Percentiles rank a stretch among this genome's conserved stretches.
phyloP scores from a whole-genome alignment of 2,888 invertebrate species.

The Muschampia plurimacula region DNA sequence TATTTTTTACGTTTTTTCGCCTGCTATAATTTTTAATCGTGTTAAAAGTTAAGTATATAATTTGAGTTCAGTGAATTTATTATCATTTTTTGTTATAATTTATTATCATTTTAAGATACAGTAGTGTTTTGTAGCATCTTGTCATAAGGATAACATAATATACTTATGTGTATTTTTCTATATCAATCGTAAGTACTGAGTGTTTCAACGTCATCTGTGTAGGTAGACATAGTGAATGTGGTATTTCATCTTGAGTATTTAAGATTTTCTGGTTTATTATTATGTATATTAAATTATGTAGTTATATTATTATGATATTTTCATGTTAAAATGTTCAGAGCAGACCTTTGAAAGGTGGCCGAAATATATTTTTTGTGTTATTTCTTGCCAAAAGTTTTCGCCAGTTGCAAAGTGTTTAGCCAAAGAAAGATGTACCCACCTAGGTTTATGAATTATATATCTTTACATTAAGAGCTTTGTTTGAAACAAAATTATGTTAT shows the following conservation, averaged over 20 bases:
- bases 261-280: background rate
- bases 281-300: background rate
- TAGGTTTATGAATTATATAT: slow-evolving; percentile 38
- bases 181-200: background rate
- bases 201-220: background rate
- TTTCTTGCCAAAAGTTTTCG: slow-evolving; percentile 45
- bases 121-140: background rate
- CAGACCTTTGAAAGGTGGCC: background rate
- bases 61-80: slow-evolving; percentile 1
- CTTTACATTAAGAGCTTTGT: background rate
- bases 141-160: background rate
- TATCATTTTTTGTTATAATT: background rate
- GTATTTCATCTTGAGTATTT: background rate
- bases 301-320: background rate
- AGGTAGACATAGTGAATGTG: background rate
- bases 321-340: background rate
- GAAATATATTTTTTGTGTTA: slow-evolving; percentile 22
- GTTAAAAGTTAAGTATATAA: background rate
- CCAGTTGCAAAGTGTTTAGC: slow-evolving; percentile 50
- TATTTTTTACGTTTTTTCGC: no score
- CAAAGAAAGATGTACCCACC: slow-evolving; percentile 60
- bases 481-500: no score
- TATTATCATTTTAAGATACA: background rate
- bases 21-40: background rate
- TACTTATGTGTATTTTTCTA: background rate